Evolutionary conservation across 1,140 invertebrate species (phyloP).

Genomic region (Lucilia sericata): DNA sequence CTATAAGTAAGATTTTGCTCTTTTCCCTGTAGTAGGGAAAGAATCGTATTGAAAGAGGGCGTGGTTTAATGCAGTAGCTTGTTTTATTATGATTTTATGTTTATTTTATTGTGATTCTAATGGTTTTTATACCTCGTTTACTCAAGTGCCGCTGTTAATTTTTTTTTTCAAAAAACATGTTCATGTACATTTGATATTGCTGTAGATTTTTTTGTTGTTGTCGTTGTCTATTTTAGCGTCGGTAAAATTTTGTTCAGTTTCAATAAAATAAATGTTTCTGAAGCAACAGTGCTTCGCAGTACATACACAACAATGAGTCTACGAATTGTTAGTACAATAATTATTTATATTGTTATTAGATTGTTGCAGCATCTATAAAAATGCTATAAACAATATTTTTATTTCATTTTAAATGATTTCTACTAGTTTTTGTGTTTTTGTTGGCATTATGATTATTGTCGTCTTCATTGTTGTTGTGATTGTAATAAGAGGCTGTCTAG

Average conservation of each 20-base stretch:
- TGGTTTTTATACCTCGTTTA: constrained; percentile 58
- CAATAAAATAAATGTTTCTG: constrained; percentile 19
- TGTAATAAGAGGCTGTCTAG: neutral
- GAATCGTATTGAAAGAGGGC: neutral
- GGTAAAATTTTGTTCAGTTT: constrained; percentile 50
- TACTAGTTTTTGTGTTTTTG: neutral
- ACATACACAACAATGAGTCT: neutral
- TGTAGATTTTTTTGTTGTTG: neutral
- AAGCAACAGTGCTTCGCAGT: constrained; percentile 1
- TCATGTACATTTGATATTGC: neutral
- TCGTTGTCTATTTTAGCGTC: constrained; percentile 54
- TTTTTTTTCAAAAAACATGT: neutral
- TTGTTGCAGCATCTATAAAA: constrained; percentile 67
- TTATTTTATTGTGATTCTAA: constrained; percentile 41
- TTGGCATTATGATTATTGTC: neutral
- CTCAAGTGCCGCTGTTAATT: constrained; percentile 46
- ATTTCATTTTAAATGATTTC: constrained; percentile 52
- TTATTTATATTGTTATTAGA: constrained; percentile 68
- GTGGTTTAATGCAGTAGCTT: constrained; percentile 37
- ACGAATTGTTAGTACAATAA: constrained; percentile 63
- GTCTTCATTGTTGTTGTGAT: neutral
- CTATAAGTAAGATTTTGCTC: neutral
- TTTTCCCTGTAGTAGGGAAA: neutral
- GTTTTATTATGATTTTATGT: constrained; percentile 43
- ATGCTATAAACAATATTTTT: constrained; percentile 66